phyloP scores from a whole-genome alignment of 2,113 vertebrate genomes.

The Phylloscopus trochilus region DNA sequence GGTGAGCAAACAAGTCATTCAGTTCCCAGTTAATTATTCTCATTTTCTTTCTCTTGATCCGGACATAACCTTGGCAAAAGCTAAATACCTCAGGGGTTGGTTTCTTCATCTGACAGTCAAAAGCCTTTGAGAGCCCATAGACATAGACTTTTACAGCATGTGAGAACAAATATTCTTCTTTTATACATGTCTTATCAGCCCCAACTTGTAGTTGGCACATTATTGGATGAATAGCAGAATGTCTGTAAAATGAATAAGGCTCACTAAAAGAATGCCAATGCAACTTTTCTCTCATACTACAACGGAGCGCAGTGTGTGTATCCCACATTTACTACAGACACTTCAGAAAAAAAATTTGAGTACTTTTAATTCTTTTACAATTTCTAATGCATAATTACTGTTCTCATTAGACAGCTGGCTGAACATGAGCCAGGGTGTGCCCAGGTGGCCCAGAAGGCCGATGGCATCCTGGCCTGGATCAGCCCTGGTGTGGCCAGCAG shows the following conservation, averaged over 20 bases:
- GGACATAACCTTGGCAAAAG: neutral
- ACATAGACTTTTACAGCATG: neutral
- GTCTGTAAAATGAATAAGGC: neutral
- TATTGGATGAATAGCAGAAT: neutral
- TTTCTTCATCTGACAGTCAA: slow-evolving; percentile 22
- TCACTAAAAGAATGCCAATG: neutral
- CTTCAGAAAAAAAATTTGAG: neutral
- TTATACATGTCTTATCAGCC: neutral
- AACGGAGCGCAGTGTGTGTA: neutral
- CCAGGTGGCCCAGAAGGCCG: neutral
- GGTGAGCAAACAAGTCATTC: neutral
- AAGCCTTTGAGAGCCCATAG: neutral
- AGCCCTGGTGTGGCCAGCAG: neutral
- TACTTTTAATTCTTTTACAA: neutral
- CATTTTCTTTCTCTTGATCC: neutral
- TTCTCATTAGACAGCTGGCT: neutral
- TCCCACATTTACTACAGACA: neutral
- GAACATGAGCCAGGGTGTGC: neutral
- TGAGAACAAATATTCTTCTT: slow-evolving; percentile 1
- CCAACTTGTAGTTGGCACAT: neutral
- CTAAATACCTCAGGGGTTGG: neutral
- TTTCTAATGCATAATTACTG: neutral
- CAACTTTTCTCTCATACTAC: neutral
- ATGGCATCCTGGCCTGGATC: neutral
- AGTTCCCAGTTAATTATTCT: neutral